Conservation (phyloP, 2,797 vertebrate genomes). For the Alfaro cultratus region DNA sequence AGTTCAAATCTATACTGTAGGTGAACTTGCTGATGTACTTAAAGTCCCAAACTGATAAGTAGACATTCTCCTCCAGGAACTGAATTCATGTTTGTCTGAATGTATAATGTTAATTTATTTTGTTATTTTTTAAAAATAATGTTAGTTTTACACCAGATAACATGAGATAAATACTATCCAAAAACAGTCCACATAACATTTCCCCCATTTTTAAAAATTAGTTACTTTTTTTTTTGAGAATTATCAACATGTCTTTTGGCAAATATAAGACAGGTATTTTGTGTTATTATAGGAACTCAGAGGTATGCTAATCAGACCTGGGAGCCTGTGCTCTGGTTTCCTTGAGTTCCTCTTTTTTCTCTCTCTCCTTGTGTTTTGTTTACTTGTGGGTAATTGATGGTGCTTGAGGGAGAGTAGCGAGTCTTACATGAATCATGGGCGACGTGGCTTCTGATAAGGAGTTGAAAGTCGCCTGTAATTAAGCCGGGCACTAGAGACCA, state of each 20-base stretch:
- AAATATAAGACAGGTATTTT: background rate
- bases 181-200: background rate
- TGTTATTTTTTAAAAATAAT: no score
- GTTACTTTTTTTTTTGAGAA: background rate
- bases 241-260: background rate
- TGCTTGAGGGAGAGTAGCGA: constrained; percentile 95
- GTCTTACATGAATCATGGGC: constrained; percentile 96
- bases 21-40: background rate
- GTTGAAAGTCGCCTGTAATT: constrained; percentile 97
- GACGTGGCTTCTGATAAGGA: constrained; percentile 92
- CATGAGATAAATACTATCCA: background rate
- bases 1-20: background rate
- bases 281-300: constrained; percentile 43
- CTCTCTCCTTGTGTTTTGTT: constrained; percentile 87
- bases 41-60: background rate
- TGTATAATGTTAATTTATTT: background rate
- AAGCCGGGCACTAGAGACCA: constrained; percentile 98
- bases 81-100: background rate
- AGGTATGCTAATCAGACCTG: constrained; percentile 82
- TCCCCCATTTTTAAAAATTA: no score
- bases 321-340: constrained; percentile 52
- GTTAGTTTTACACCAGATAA: background rate
- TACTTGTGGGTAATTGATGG: constrained; percentile 98
- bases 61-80: background rate
- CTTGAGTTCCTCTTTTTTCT: constrained; percentile 17